Evolutionary conservation across 2,888 invertebrate genomes (phyloP).

Genomic region (Volucella inanis): DNA sequence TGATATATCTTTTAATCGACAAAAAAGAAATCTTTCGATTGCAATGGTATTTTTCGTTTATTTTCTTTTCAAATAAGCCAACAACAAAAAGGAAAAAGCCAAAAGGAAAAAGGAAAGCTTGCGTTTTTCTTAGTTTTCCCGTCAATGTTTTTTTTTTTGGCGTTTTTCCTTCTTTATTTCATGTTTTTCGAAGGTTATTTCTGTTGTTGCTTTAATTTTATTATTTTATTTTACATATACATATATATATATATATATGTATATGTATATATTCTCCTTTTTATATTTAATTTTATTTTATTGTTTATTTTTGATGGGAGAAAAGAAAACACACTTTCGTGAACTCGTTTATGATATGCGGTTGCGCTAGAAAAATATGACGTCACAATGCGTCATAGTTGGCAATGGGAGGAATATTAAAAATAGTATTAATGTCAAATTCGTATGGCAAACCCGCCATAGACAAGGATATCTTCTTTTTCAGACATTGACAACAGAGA

Average conservation of each 20-base stretch:
- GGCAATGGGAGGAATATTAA: constrained; percentile 45
- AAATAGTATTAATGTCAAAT: constrained; percentile 66
- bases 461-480: constrained; percentile 32
- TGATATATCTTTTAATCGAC: constrained; percentile 65
- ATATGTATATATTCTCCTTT: constrained; percentile 6
- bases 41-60: constrained; percentile 56
- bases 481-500: constrained; percentile 43
- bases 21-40: constrained; percentile 45
- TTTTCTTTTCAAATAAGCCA: constrained; percentile 18
- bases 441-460: neutral
- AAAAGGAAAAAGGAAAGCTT: neutral
- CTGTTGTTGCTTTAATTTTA: constrained; percentile 26
- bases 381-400: constrained; percentile 74
- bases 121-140: too few species aligned
- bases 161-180: constrained; percentile 44
- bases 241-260: constrained; percentile 7
- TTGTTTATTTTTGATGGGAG: constrained; percentile 10
- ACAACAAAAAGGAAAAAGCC: constrained; percentile 18
- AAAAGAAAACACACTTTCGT: constrained; percentile 23
- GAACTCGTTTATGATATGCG: constrained; percentile 51
- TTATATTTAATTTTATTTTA: constrained; percentile 6
- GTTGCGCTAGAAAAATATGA: constrained; percentile 68
- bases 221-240: constrained; percentile 13
- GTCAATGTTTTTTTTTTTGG: too few species aligned
- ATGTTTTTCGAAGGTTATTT: constrained; percentile 58